Conservation (phyloP, 2,888 invertebrate species). For the Idaea straminata region DNA sequence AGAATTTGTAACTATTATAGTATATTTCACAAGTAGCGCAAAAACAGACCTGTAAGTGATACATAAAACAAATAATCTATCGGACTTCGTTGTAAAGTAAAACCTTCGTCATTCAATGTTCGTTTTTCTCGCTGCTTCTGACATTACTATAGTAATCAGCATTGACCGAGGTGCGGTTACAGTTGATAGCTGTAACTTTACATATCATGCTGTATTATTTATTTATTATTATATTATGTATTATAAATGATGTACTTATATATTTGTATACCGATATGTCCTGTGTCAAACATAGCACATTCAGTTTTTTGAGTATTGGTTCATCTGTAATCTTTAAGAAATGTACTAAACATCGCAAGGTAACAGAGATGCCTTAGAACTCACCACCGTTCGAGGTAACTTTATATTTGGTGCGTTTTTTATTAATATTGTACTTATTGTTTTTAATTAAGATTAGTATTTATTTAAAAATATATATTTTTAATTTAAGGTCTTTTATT, state of each 20-base stretch:
- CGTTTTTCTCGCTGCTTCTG: background rate
- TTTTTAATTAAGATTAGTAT: background rate
- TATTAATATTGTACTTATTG: slow-evolving; percentile 29
- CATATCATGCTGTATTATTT: slow-evolving; percentile 60
- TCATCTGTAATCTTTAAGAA: slow-evolving; percentile 29
- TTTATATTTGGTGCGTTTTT: slow-evolving; percentile 3
- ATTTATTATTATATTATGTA: slow-evolving; percentile 39
- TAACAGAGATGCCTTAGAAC: background rate
- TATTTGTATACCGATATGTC: slow-evolving; percentile 38
- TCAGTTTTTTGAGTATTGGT: slow-evolving; percentile 31
- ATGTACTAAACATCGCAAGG: background rate
- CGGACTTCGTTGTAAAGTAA: background rate
- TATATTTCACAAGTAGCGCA: background rate
- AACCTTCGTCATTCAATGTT: slow-evolving; percentile 13
- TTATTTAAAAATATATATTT: background rate
- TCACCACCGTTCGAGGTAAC: background rate
- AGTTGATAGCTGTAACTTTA: slow-evolving; percentile 50
- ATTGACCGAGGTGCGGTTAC: slow-evolving; percentile 23
- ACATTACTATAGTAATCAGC: background rate
- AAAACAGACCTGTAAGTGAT: background rate
- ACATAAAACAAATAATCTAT: background rate
- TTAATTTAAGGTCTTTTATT: background rate
- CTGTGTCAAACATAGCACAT: slow-evolving; percentile 61
- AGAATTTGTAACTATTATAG: background rate
- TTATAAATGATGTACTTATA: slow-evolving; percentile 33